Base-by-base conservation (phyloP, 1,140 invertebrate species). In the Stratiolaelaps scimitus region DNA sequence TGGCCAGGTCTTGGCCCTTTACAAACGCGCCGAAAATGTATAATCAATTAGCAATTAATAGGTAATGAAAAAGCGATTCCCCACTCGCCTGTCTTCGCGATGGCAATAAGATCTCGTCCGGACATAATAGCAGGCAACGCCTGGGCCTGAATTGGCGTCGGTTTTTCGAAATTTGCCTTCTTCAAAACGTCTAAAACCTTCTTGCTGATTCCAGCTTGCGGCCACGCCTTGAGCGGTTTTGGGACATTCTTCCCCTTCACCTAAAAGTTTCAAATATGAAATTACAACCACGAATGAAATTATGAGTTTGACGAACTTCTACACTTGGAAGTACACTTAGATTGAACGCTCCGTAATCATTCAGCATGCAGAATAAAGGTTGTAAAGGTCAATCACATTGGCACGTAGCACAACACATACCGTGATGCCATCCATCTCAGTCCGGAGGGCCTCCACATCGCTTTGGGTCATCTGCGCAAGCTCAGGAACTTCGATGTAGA, bases 41-140 rank as follows among this genome's bases (percentile, higher is more conserved):
- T 40, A 6, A 40, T 6, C 34, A 40, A 40, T 40, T 6, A 40
- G 34, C 34, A 40, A 40, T 4, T 40, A 40, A 10, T 40, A 40
- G 34, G 34, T 10, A 6, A 40, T 40, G 10, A 40, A 40, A 10
- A 40, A 10, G 34, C 34, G 10, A 40, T 40, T 40, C 34, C 10
- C 10, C 34, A 60, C 13, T 60, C 69, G 93, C 94, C 53, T 26
- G 96, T 98, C 80, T 98, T 98, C 6, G 96, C 96, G 74, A 98
- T 98, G 66, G 95, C 95, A 74, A 99, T 98, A 40, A 99, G 79
- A 80, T 99, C 94, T 65, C 93, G 75, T 23, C 85, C 85, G 67
- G 87, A 93, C 93, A 99, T 97, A 68, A 98, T 91, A n/a, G 92
- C 88, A 29, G 95, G 95, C 75, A 99, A 92, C 10, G 93, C 93